phyloP scores from a whole-genome alignment of 2,888 invertebrate genomes.

The Callosobruchus maculatus region DNA sequence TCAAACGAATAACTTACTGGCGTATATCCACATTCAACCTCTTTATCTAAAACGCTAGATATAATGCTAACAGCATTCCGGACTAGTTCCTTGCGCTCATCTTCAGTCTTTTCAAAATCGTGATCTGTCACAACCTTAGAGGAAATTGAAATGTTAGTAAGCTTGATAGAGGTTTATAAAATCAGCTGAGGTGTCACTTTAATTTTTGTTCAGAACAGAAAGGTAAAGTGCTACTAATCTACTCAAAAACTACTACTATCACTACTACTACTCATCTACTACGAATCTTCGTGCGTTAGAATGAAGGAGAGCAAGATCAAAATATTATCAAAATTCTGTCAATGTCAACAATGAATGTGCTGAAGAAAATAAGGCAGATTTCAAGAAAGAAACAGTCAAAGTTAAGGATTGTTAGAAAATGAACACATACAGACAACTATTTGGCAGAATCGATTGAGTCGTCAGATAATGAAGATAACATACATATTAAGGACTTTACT shows the following conservation, averaged over 20 bases:
- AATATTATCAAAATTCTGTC: too few species aligned
- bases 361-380: too few species aligned
- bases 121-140: slow-evolving; percentile 5
- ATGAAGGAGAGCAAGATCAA: too few species aligned
- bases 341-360: too few species aligned
- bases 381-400: too few species aligned
- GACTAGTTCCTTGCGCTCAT: slow-evolving; percentile 55
- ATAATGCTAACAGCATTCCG: slow-evolving; percentile 71
- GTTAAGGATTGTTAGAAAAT: neutral
- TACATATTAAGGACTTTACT: neutral
- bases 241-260: too few species aligned
- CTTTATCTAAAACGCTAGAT: slow-evolving; percentile 61
- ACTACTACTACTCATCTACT: too few species aligned
- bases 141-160: neutral
- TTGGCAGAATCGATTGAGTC: neutral
- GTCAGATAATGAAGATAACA: neutral
- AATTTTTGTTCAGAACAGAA: too few species aligned
- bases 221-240: too few species aligned
- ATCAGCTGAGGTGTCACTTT: too few species aligned
- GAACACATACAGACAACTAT: neutral
- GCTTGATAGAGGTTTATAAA: too few species aligned
- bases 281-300: too few species aligned
- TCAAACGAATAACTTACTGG: neutral
- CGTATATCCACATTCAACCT: slow-evolving; percentile 21
- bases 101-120: slow-evolving; percentile 28